phyloP scores from a whole-genome alignment of 2,113 vertebrate genomes.

The Aplodontia rufa region DNA sequence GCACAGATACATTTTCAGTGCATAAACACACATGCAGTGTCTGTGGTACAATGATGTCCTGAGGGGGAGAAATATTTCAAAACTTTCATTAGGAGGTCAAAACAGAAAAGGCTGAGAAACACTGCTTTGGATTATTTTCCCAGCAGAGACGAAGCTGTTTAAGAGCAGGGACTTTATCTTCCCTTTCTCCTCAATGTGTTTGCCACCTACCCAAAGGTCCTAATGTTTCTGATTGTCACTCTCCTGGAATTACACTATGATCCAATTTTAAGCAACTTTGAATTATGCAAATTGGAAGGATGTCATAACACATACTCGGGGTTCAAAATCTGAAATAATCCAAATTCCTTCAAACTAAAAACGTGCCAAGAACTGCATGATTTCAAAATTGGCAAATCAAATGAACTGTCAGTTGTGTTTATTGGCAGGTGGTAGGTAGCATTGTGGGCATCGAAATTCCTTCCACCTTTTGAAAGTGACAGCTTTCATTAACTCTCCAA shows the following conservation, averaged over 20 bases:
- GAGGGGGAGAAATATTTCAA: background rate
- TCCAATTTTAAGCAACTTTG: background rate
- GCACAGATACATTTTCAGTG: rapidly evolving
- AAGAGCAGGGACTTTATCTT: background rate
- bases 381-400: conserved; percentile 1
- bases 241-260: background rate
- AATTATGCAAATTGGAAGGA: conserved; percentile 1
- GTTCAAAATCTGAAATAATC: conserved; percentile 44
- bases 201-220: background rate
- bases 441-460: background rate
- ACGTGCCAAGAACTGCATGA: background rate
- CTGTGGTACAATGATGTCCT: background rate
- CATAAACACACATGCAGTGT: background rate
- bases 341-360: conserved; percentile 42
- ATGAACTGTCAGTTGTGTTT: background rate
- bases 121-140: background rate
- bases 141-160: background rate
- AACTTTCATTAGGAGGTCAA: background rate
- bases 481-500: background rate
- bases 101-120: background rate
- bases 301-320: background rate
- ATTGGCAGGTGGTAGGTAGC: background rate
- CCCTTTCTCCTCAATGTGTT: background rate
- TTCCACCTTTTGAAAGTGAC: background rate
- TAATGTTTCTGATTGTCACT: background rate